phyloP scores from a whole-genome alignment of 2,797 vertebrate species.

The Gallirallus australis region DNA sequence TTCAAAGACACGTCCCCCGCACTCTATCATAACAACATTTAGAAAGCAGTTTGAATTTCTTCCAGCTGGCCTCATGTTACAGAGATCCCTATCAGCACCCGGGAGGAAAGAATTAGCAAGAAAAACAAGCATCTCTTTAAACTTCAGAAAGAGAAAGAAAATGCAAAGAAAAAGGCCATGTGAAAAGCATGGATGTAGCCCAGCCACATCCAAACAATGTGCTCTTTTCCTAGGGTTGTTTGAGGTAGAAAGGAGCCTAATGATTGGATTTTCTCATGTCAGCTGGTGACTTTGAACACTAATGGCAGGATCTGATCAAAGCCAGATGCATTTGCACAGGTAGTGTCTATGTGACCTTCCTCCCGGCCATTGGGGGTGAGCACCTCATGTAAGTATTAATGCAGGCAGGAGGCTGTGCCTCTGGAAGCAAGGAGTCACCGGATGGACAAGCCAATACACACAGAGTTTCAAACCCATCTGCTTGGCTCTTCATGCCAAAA shows the following conservation, averaged over 20 bases:
- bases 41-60: slow-evolving; percentile 56
- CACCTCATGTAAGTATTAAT: neutral
- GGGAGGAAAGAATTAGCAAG: slow-evolving; percentile 61
- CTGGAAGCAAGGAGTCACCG: neutral
- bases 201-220: neutral
- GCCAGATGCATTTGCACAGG: slow-evolving; percentile 19
- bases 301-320: neutral
- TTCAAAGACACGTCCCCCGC: slow-evolving; percentile 52
- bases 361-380: neutral
- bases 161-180: neutral
- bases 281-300: neutral
- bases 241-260: slow-evolving; percentile 33
- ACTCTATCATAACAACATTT: slow-evolving; percentile 53
- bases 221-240: slow-evolving; percentile 26
- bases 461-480: neutral
- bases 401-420: neutral
- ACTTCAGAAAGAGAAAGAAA: slow-evolving; percentile 49
- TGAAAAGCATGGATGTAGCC: neutral
- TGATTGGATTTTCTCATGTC: slow-evolving; percentile 14
- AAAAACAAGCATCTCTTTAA: slow-evolving; percentile 29
- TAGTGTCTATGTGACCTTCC: neutral
- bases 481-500: neutral
- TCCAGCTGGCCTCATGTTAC: slow-evolving; percentile 45
- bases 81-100: slow-evolving; percentile 53
- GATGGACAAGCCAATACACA: neutral